Conservation (phyloP, 2,113 vertebrate genomes). For the Tringa solitaria region DNA sequence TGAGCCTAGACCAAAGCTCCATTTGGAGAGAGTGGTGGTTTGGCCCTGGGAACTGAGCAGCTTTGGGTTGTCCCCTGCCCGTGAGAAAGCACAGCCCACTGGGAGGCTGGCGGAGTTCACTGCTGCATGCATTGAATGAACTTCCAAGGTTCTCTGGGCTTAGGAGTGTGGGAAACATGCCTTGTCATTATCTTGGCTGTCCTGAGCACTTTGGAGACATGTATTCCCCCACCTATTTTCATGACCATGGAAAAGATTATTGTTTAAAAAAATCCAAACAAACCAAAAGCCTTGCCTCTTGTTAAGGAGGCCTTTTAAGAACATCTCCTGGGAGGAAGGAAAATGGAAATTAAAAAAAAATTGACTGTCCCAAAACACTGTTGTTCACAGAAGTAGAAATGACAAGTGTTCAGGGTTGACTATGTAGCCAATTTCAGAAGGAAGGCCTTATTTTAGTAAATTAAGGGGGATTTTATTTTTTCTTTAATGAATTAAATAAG, state of each 20-base stretch:
- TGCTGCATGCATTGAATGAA: neutral
- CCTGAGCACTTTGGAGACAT: neutral
- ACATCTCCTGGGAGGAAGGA: neutral
- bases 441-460: neutral
- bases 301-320: neutral
- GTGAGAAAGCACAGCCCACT: neutral
- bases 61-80: neutral
- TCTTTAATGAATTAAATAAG: neutral
- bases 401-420: neutral
- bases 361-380: accelerated
- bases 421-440: neutral
- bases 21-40: accelerated
- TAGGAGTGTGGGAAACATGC: neutral
- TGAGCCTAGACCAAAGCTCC: neutral
- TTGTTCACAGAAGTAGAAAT: neutral
- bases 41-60: accelerated
- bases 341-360: neutral
- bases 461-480: neutral
- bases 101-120: neutral
- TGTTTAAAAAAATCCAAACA: neutral
- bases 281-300: neutral
- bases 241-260: neutral
- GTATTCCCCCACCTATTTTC: neutral
- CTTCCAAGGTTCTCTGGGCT: neutral
- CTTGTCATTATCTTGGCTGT: neutral